Evolutionary conservation across 1,140 invertebrate species (phyloP), one percentile per base, ranked within the genome.

Genomic region (Ladona fulva): DNA sequence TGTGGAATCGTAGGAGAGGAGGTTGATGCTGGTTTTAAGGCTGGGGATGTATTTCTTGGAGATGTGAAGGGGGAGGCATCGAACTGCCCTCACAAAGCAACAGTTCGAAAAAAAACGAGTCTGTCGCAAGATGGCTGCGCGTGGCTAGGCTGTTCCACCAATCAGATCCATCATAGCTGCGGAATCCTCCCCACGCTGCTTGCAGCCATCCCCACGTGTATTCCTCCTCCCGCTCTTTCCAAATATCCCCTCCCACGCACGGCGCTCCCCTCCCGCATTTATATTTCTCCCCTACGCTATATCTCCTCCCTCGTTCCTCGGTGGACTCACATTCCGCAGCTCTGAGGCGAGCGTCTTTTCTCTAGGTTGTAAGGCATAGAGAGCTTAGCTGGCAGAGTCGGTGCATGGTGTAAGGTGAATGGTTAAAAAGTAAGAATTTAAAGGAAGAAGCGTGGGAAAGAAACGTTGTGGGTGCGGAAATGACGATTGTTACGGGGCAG

Each of bases 81-180:
- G n/a, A 12, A 22, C 52, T 6, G 52, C n/a, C 52, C 52, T 66
- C n/a, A 19, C n/a, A 66, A 66, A 66, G 52, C 52, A 66, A 66
- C 52, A 66, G 52, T 19, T 66, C 52, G 16, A 66, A 66, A 66
- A 66, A 66, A 66, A 66, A 66, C 16, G 52, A 66, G 52, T 22
- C 52, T 66, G 52, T 66, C 52, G 52, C 52, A 66, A 66, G 52
- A 66, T 66, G 52, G 52, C 52, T 66, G 52, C 52, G 52, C 52
- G 52, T 66, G 52, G 52, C 10, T 52, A 52, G 44, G 19, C 52
- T 12, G 16, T 66, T 66, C 52, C 52, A 66, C 52, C 52, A 66
- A 66, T 66, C 52, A 66, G 52, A 66, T 66, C 3, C 52, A 66
- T 66, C 52, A 66, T 66, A 6, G 52, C 52, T 66, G 16, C 52